These are phyloP conservation scores for Loriculus beryllinus DNA, from an alignment of 2,797 vertebrate species.

Conservation along the genomic window DNA sequence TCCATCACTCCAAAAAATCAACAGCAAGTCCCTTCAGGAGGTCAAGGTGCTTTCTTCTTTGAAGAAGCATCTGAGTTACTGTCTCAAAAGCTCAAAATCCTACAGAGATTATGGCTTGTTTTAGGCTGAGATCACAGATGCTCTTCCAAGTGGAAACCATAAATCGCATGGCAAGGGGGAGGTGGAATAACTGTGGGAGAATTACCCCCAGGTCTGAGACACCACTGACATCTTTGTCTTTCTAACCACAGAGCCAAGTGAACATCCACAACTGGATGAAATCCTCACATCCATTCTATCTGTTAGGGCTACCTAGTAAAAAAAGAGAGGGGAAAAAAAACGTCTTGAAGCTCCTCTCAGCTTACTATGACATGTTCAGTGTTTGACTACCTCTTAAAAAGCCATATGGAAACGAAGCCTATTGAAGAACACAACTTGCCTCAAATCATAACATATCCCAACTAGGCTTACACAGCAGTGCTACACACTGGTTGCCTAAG, in stretches of 20 bases:
- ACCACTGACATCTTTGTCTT: background rate
- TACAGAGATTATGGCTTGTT: background rate
- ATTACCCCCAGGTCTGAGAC: background rate
- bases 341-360: background rate
- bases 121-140: background rate
- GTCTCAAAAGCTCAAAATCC: background rate
- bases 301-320: background rate
- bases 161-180: background rate
- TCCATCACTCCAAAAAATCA: background rate
- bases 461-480: background rate
- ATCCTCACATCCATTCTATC: background rate
- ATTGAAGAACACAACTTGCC: background rate
- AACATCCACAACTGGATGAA: background rate
- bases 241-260: background rate
- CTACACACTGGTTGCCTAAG: background rate
- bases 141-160: background rate
- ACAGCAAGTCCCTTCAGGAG: background rate
- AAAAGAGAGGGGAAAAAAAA: background rate
- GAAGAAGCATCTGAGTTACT: background rate
- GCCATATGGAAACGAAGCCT: background rate
- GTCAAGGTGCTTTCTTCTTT: background rate
- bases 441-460: background rate
- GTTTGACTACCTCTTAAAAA: background rate
- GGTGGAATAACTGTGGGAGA: background rate
- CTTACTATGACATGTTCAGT: background rate